These are phyloP conservation scores for Agapornis roseicollis DNA, from an alignment of 2,113 vertebrate genomes.

Conservation along the genomic window DNA sequence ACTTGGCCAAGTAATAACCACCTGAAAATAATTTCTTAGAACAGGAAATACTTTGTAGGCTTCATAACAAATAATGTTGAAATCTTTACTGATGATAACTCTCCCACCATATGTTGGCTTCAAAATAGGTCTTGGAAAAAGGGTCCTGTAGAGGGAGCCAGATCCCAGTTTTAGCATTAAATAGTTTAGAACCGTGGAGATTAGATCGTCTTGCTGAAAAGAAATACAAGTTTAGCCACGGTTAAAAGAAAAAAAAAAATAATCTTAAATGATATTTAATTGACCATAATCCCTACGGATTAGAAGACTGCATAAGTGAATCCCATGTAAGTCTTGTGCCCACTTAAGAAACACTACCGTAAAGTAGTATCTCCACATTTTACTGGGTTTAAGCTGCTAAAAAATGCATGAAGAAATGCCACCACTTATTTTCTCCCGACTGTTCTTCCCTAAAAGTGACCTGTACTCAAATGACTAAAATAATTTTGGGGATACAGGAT, in stretches of 20 bases:
- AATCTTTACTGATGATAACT: background rate
- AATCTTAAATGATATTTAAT: background rate
- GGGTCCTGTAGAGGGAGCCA: background rate
- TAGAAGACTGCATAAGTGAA: background rate
- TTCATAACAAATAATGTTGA: background rate
- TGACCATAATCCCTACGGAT: background rate
- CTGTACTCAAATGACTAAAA: background rate
- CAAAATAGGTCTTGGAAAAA: background rate
- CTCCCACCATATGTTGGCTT: accelerated
- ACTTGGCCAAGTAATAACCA: background rate
- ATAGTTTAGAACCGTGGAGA: background rate
- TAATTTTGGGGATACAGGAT: background rate
- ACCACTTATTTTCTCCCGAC: background rate
- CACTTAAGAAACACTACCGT: background rate
- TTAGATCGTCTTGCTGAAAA: background rate
- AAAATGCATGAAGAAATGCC: background rate
- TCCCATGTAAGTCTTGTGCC: accelerated
- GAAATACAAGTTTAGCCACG: background rate
- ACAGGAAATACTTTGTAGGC: background rate
- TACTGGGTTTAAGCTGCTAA: background rate
- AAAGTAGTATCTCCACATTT: background rate
- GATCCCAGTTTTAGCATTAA: background rate
- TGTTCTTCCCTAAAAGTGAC: background rate
- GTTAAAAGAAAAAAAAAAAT: background rate
- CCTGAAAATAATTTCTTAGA: background rate